Conservation (phyloP, 2,888 invertebrate genomes). For the Drosophila mimica region DNA sequence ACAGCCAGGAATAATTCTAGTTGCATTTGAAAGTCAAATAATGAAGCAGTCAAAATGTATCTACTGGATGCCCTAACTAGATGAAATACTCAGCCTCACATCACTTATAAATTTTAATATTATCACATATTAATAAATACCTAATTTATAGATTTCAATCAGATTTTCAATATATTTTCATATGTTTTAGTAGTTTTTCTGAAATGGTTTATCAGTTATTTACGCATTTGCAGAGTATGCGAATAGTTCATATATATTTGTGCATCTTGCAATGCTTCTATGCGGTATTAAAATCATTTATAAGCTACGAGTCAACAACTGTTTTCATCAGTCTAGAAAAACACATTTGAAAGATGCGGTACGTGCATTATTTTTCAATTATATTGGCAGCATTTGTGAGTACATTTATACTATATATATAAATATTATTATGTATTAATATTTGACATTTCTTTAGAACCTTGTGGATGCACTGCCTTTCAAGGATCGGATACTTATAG, state of each 20-base stretch:
- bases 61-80: background rate
- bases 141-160: too few species aligned
- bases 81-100: background rate
- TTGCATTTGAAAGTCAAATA: background rate
- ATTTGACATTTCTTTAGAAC: conserved; percentile 5
- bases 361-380: background rate
- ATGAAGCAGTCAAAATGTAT: background rate
- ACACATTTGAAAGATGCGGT: conserved; percentile 17
- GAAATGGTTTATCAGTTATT: background rate
- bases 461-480: background rate
- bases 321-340: conserved; percentile 5
- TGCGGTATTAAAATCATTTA: conserved; percentile 7
- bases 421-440: background rate
- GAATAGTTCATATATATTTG: background rate
- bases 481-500: conserved; percentile 10
- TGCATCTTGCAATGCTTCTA: background rate
- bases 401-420: background rate
- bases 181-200: background rate
- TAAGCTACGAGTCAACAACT: background rate
- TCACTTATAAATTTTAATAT: background rate
- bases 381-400: conserved; percentile 13
- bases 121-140: background rate
- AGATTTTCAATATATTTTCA: background rate
- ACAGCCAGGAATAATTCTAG: background rate
- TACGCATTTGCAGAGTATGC: background rate